Base-by-base conservation (phyloP, 2,888 invertebrate species). In the Rhingia campestris region DNA sequence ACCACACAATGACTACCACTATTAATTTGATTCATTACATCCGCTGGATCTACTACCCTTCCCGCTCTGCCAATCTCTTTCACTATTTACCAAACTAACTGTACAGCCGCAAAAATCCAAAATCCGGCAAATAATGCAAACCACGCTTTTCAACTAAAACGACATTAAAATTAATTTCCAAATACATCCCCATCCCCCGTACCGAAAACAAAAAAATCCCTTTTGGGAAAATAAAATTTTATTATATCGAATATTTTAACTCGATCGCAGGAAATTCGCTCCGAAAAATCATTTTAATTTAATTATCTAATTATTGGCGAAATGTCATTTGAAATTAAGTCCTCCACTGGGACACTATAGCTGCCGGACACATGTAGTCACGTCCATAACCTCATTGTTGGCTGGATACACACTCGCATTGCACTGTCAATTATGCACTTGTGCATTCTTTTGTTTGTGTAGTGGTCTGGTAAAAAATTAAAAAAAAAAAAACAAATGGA, bases 241-340 rank as follows among this genome's bases (percentile, higher is more conserved):
- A 81, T 81, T 67, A 56, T 47, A 53, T 22, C 22, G 41, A 58
- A n/a, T 54, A 76, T 61, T 59, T 61, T 54, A 59, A 37, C 33
- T 35, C 30, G 12, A 54, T 54, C 37, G 32, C 61, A 58, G 69
- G 53, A 74, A 74, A 47, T 54, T 56, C 47, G 32, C 33, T 12
- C 37, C 41, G 0, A 33, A 39, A 80, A 70, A 81, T 41, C 56
- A 64, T 75, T 84, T 80, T 84, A 80, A 84, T 84, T 84, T 75
- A 80, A 84, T 84, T 74, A 84, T 74, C 84, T 75, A 75, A 80
- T 84, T 84, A 80, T 84, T 58, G 80, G 64, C 22, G 69, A 64
- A 59, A 75, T 74, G 70, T 64, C 80, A 80, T 80, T 80, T 39
- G 56, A 80, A 80, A 84, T 84, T 74, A 84, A 80, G 84, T 80